Conservation (phyloP, 2,113 vertebrate species). For the Anarhynchus alexandrinus region DNA sequence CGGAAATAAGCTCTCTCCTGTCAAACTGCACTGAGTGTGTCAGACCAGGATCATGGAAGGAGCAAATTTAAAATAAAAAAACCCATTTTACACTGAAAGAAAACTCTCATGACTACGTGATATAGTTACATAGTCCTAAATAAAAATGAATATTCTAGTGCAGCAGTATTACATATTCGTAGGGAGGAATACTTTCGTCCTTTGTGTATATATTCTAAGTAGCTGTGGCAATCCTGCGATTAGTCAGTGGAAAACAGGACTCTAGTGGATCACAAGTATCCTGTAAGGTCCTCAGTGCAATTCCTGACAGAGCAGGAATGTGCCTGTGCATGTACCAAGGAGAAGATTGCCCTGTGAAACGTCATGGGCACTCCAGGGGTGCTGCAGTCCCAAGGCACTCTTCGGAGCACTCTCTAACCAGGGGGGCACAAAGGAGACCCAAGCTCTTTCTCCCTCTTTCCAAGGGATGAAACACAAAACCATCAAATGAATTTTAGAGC, state of each 20-base stretch:
- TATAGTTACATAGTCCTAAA: neutral
- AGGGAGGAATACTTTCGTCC: neutral
- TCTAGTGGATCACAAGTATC: neutral
- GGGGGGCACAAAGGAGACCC: neutral
- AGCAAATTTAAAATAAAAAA: neutral
- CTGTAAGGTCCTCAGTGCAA: neutral
- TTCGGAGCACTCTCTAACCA: neutral
- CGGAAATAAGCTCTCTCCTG: neutral
- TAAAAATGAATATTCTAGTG: neutral
- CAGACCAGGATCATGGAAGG: neutral
- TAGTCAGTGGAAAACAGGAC: neutral
- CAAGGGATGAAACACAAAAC: neutral
- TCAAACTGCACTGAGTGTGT: neutral
- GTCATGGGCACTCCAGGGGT: neutral
- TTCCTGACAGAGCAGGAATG: neutral
- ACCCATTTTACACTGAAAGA: neutral
- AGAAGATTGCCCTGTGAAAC: neutral
- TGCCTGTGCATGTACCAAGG: neutral
- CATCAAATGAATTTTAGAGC: neutral
- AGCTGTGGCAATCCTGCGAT: neutral
- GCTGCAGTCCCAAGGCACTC: neutral
- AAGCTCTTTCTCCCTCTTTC: neutral
- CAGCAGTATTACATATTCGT: neutral
- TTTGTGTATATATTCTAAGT: neutral
- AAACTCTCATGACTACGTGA: neutral